Percentiles rank a stretch among this genome's conserved stretches.
Evolutionary conservation across 2,113 vertebrate species (phyloP).

Genomic region (Vicugna pacos): DNA sequence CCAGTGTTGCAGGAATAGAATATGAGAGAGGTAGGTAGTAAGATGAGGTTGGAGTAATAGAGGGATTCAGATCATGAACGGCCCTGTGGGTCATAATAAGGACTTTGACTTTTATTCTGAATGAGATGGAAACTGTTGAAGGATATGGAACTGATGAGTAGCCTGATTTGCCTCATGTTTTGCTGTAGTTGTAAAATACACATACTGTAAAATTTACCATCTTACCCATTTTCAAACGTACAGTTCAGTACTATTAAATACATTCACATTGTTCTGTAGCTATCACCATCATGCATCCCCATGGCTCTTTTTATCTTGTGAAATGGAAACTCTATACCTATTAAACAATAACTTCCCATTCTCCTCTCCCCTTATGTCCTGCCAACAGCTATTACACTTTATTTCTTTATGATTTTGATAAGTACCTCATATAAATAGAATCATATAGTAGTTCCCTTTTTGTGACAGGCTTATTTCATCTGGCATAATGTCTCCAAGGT

Average conservation of each 20-base stretch:
- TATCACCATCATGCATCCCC: neutral
- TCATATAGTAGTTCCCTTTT: neutral
- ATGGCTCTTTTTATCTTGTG: neutral
- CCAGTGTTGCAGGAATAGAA: neutral
- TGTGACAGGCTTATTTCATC: neutral
- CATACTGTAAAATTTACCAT: neutral
- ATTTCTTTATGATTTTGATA: neutral
- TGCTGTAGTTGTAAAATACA: neutral
- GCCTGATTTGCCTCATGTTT: neutral
- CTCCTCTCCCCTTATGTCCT: neutral
- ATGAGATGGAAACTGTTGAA: neutral
- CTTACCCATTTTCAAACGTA: neutral
- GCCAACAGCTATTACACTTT: neutral
- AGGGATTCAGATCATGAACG: neutral
- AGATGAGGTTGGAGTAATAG: neutral
- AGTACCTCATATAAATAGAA: neutral
- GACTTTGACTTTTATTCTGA: constrained; percentile 16
- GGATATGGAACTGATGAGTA: neutral
- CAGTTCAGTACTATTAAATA: neutral
- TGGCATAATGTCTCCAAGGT: neutral
- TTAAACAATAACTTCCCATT: neutral
- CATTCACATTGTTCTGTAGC: neutral
- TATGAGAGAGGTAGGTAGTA: neutral
- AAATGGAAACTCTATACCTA: neutral
- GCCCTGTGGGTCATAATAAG: neutral